A percentile compares a stretch with the other conserved stretches of the same genome.
phyloP scores from a whole-genome alignment of 2,888 invertebrate genomes.

The Apamea sordens region DNA sequence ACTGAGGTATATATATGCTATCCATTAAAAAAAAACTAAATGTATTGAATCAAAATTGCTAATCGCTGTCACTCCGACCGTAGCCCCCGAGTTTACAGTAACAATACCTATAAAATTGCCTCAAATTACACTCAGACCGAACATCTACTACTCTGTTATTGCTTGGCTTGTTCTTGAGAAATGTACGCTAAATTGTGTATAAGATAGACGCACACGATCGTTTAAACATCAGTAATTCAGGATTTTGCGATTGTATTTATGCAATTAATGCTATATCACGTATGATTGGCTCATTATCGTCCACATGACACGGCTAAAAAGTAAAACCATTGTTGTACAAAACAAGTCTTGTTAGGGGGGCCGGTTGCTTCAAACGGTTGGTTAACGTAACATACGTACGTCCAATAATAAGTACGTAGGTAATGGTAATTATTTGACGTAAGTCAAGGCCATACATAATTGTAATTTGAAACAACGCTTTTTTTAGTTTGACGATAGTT shows the following conservation, averaged over 20 bases:
- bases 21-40: neutral
- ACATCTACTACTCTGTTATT: conserved; percentile 34
- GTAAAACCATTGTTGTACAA: too few species aligned
- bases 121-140: conserved; percentile 52
- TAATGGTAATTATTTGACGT: too few species aligned
- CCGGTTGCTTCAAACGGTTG: too few species aligned
- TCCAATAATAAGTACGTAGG: too few species aligned
- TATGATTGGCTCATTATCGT: neutral
- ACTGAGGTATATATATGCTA: too few species aligned
- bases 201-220: neutral
- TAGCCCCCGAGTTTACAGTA: conserved; percentile 33
- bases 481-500: too few species aligned
- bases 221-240: neutral
- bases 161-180: conserved; percentile 29
- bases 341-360: too few species aligned
- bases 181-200: conserved; percentile 13
- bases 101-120: conserved; percentile 56
- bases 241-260: neutral
- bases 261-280: neutral
- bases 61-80: conserved; percentile 19
- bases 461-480: too few species aligned
- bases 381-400: too few species aligned
- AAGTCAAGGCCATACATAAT: too few species aligned
- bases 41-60: neutral
- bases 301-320: too few species aligned